Base-by-base conservation (phyloP, 2,888 invertebrate genomes). In the Acanthosoma haemorrhoidale region DNA sequence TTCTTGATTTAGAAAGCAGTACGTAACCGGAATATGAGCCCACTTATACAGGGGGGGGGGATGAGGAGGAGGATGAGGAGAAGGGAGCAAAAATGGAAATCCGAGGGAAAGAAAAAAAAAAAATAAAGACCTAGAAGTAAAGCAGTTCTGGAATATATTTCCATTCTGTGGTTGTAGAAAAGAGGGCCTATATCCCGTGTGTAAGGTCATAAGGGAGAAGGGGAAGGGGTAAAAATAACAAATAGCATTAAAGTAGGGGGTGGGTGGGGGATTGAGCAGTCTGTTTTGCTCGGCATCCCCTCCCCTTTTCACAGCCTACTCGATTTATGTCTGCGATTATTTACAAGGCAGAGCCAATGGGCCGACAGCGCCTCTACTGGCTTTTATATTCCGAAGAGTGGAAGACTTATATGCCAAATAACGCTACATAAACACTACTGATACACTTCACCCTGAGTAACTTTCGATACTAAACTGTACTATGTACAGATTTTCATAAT, bases 341-440 rank as follows among this genome's bases (percentile, higher is more conserved):
- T 51, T 51, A 51, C 51, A 51, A 51, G 51, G 51, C 51, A 51
- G 25, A 51, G n/a, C 51, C 51, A 51, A 51, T 51, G 51, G 51
- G 16, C 51, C 51, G 51, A 51, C 51, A 51, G 51, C 25, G 13
- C 51, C 25, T n/a, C 25, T 1, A 21, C 51, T 25, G 11, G 51
- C 51, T 51, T 43, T 51, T 51, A 51, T 51, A 51, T 25, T 25
- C 51, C 3, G 13, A 13, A 6, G 51, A 43, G 51, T 11, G 4
- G 25, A 6, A 25, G 51, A 21, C 51, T 25, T 4, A 25, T 21
- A 13, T n/a, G n/a, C 13, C 13, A n/a, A 6, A 21, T 51, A 25
- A 21, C n/a, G 21, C 13, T 43, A 25, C 4, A 51, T 51, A 51
- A 51, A 51, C 25, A 51, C 25, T 51, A 51, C n/a, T 51, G 25